Evolutionary conservation across 1,140 invertebrate genomes (phyloP).

Genomic region (Formica selysi): DNA sequence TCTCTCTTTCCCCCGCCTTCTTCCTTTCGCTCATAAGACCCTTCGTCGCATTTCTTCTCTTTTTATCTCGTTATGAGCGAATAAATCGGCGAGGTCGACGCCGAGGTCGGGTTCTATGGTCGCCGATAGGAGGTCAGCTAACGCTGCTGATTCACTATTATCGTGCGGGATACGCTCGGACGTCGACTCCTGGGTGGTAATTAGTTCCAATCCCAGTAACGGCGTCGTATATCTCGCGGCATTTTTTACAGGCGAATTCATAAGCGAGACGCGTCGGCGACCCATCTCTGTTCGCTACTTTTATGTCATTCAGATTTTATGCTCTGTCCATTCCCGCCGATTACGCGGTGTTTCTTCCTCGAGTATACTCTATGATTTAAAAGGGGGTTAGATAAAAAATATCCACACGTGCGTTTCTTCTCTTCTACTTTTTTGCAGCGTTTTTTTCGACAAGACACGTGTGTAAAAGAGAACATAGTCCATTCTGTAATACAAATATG

Average conservation of each 20-base stretch:
- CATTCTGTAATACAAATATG: background rate
- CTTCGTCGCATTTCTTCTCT: constrained; percentile 34
- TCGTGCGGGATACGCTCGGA: constrained; percentile 70
- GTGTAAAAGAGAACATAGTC: background rate
- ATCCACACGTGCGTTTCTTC: background rate
- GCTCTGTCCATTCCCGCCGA: constrained; percentile 15
- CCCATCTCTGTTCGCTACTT: constrained; percentile 79
- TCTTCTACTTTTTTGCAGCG: background rate
- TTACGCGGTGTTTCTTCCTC: background rate
- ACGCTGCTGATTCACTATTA: constrained; percentile 81
- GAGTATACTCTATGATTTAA: constrained; percentile 67
- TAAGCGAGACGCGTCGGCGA: constrained; percentile 72
- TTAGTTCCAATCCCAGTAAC: constrained; percentile 84
- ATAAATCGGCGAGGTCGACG: constrained; percentile 81
- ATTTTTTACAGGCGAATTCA: constrained; percentile 78
- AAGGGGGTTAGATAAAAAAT: constrained; percentile 61
- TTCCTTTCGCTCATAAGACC: constrained; percentile 8
- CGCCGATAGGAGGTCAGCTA: constrained; percentile 81
- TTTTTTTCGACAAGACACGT: background rate
- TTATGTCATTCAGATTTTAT: constrained; percentile 72
- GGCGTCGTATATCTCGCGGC: constrained; percentile 83
- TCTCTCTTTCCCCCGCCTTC: background rate
- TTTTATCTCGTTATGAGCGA: constrained; percentile 80
- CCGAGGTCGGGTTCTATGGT: constrained; percentile 77
- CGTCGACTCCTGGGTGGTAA: constrained; percentile 84